phyloP scores from a whole-genome alignment of 1,140 invertebrate genomes.

The Argopecten irradians region DNA sequence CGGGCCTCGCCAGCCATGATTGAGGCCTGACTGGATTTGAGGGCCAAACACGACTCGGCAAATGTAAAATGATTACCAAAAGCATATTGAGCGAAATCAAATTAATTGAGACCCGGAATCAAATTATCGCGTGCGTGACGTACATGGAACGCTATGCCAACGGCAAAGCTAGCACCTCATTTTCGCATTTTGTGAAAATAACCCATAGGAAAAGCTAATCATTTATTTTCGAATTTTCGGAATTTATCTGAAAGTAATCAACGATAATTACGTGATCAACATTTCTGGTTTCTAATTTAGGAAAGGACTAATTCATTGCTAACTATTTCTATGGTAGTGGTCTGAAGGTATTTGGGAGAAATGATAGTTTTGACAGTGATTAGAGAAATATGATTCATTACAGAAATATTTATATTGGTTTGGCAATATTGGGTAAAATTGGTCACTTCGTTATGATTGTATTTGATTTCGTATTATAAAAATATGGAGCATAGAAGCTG shows the following conservation, averaged over 20 bases:
- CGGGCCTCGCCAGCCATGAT: too few species aligned
- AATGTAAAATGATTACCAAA: slow-evolving; percentile 12
- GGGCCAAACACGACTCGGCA: background rate
- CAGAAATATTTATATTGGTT: background rate
- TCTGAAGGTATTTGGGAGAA: background rate
- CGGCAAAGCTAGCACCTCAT: background rate
- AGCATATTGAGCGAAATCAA: slow-evolving; percentile 10
- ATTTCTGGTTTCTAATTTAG: background rate
- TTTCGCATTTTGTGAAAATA: background rate
- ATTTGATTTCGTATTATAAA: too few species aligned
- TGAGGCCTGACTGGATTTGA: background rate
- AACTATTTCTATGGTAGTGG: background rate
- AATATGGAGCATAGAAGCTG: too few species aligned
- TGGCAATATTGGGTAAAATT: too few species aligned
- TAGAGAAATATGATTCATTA: background rate
- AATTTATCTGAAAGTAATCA: background rate
- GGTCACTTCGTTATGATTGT: too few species aligned
- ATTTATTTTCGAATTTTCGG: background rate
- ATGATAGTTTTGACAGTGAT: background rate
- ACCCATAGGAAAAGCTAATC: background rate
- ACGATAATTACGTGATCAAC: background rate
- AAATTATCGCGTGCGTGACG: background rate
- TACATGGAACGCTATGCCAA: background rate
- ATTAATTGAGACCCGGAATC: background rate
- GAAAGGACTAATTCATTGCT: background rate